A percentile compares a stretch with the other conserved stretches of the same genome.
phyloP scores from a whole-genome alignment of 1,140 invertebrate genomes.

The Formica selysi region DNA sequence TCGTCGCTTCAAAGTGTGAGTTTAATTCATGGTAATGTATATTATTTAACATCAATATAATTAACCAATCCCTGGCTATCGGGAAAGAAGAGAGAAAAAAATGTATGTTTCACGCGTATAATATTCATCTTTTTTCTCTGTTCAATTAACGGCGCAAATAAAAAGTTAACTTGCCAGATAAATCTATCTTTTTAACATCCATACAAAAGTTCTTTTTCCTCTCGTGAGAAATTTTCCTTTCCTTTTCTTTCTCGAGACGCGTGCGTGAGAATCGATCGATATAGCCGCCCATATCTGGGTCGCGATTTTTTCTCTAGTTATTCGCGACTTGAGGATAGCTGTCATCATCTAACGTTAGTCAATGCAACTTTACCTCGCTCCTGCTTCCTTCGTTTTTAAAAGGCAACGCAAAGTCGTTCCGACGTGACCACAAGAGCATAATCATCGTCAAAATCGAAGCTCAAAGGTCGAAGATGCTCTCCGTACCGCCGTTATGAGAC shows the following conservation, averaged over 20 bases:
- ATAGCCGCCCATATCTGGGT: slow-evolving; percentile 69
- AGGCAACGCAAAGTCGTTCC: slow-evolving; percentile 42
- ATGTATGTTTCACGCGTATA: not conserved
- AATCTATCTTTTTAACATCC: slow-evolving; percentile 69
- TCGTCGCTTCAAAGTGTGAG: not conserved
- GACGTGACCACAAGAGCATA: slow-evolving; percentile 33
- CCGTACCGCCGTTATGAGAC: slow-evolving; percentile 51
- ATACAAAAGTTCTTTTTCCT: slow-evolving; percentile 40
- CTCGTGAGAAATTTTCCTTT: slow-evolving; percentile 58
- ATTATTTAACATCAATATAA: slow-evolving; percentile 27
- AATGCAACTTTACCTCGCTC: slow-evolving; percentile 27
- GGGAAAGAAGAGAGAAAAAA: not conserved
- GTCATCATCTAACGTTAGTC: slow-evolving; percentile 38
- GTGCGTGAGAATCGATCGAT: slow-evolving; percentile 69
- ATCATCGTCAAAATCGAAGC: slow-evolving; percentile 71
- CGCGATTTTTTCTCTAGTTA: slow-evolving; percentile 76
- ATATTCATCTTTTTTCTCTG: slow-evolving; percentile 42
- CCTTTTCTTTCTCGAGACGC: slow-evolving; percentile 52
- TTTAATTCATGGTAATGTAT: slow-evolving; percentile 12
- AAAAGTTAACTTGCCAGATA: slow-evolving; percentile 25
- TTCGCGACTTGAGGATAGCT: slow-evolving; percentile 62
- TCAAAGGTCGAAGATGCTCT: slow-evolving; percentile 70
- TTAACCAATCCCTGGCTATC: not conserved
- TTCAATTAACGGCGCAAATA: slow-evolving; percentile 48
- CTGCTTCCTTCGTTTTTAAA: slow-evolving; percentile 21